A percentile compares a stretch with the other conserved stretches of the same genome.
These are phyloP conservation scores for Holothuria leucospilota DNA, from an alignment of 53 echinoderm and acorn worm species.

Conservation along the genomic window DNA sequence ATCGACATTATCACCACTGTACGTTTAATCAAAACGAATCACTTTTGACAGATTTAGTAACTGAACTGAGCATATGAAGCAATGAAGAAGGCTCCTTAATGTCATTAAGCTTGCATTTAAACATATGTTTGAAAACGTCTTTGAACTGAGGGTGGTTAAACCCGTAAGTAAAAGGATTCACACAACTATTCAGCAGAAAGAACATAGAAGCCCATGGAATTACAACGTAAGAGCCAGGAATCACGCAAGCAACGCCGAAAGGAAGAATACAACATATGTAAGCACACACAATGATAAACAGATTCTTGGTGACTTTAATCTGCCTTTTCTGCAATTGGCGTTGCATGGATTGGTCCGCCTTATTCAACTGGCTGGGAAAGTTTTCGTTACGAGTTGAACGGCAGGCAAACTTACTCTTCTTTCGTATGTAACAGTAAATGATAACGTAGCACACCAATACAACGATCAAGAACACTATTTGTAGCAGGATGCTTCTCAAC, in stretches of 20 bases:
- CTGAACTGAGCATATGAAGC: too few species aligned
- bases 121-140: not conserved
- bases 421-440: not conserved
- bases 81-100: too few species aligned
- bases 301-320: slow-evolving; percentile 8
- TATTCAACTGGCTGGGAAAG: too few species aligned
- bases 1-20: too few species aligned
- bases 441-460: not conserved
- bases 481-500: slow-evolving; percentile 5
- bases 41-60: too few species aligned
- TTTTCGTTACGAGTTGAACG: too few species aligned
- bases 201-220: not conserved
- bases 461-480: not conserved
- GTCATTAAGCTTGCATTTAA: not conserved
- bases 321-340: too few species aligned
- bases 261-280: slow-evolving; percentile 14
- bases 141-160: slow-evolving; percentile 29
- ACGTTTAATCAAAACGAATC: too few species aligned
- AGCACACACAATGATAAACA: slow-evolving; percentile 5
- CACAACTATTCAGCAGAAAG: not conserved
- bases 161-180: slow-evolving; percentile 21
- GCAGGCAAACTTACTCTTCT: too few species aligned
- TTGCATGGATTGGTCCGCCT: too few species aligned
- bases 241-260: slow-evolving; percentile 1
- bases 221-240: slow-evolving; percentile 11